phyloP scores from a whole-genome alignment of 2,888 invertebrate genomes.

The Eupithecia insigniata region DNA sequence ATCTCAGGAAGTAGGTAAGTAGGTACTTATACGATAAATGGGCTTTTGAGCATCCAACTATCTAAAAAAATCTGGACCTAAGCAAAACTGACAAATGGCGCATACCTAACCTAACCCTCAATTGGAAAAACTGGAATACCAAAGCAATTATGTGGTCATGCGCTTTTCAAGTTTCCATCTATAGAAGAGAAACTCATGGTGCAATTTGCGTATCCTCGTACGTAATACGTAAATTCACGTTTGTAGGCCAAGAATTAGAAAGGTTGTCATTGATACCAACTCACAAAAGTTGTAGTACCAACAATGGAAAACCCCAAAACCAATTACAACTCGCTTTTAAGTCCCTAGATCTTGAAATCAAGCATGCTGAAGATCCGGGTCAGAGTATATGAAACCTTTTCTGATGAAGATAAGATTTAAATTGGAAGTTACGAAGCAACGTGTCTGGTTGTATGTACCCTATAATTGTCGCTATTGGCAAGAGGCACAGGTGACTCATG shows the following conservation, averaged over 20 bases:
- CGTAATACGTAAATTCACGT: neutral
- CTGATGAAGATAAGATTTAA: constrained; percentile 13
- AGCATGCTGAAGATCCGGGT: constrained; percentile 22
- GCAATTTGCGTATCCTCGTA: constrained; percentile 10
- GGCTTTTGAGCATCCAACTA: too few relatives aligned
- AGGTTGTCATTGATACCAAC: constrained; percentile 13
- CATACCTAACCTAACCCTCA: constrained; percentile 4
- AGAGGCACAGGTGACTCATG: constrained; percentile 44
- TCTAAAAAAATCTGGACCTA: neutral
- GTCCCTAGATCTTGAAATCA: constrained; percentile 11
- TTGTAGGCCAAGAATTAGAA: neutral
- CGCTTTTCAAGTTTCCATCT: constrained; percentile 22
- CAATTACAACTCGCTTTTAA: constrained; percentile 15
- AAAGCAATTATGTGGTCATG: constrained; percentile 9
- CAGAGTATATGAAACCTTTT: constrained; percentile 8
- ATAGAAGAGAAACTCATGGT: constrained; percentile 20
- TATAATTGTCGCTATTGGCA: constrained; percentile 43
- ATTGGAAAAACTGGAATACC: constrained; percentile 12
- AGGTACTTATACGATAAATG: neutral
- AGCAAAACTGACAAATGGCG: constrained; percentile 3
- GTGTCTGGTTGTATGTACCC: constrained; percentile 15
- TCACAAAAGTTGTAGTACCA: neutral
- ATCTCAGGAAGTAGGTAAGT: neutral
- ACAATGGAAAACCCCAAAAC: constrained; percentile 23
- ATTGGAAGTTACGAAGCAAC: neutral